Base-by-base conservation (phyloP, 2,888 invertebrate species). In the Thyatira batis region DNA sequence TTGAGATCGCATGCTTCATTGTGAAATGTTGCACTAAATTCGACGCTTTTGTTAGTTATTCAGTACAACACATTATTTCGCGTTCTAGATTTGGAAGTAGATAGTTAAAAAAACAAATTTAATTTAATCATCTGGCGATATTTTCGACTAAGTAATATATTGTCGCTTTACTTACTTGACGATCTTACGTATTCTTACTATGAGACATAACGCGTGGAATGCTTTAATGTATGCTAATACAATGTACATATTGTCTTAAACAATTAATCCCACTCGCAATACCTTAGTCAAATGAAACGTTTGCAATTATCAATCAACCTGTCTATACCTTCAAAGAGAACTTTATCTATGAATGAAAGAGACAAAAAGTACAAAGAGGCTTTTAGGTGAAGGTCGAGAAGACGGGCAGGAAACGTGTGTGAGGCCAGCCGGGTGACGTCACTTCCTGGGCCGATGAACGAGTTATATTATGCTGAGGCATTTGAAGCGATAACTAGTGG, bases 351-450 rank as follows among this genome's bases (percentile, higher is more conserved):
- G 50, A 43, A n/a, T 21, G n/a, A 33, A 57, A 64, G 50, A 66
- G 45, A 63, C 55, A 62, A 60, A 39, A 65, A 60, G 57, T 54
- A 57, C 60, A 70, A 63, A 74, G 65, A 76, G 77, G 74, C 77
- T 82, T 84, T 80, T 81, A 75, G 88, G 87, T 87, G 87, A 89
- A 89, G 89, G 89, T 84, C 85, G 74, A 70, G 79, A 75, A 73
- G 80, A 81, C 76, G 69, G 67, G 71, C 81, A 84, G 84, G 84
- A 85, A 84, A 58, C 76, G 73, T 73, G 69, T 74, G 75, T 76
- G 78, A 74, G 81, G 84, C 77, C 76, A 66, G 52, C 50, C 57
- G 49, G 45, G 51, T 87, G 85, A 88, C 87, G 87, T 89, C 86
- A 89, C 69, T 82, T 89, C 89, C 89, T 75, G 78, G 71, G 80